phyloP scores from a whole-genome alignment of 1,140 invertebrate species.

The Drosophila murphyi region DNA sequence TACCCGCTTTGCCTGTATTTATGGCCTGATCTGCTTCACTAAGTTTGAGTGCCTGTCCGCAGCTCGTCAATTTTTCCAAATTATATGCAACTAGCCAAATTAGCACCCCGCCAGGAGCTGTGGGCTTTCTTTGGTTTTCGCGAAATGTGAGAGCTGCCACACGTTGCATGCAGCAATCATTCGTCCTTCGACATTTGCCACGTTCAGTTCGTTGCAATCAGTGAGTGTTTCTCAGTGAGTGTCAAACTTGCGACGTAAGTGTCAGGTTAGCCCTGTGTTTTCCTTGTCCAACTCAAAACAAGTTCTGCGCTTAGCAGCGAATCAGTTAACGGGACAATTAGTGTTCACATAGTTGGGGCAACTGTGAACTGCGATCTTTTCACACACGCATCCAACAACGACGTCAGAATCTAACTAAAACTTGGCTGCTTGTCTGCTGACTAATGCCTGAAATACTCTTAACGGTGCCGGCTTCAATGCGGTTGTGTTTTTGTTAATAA shows the following conservation, averaged over 20 bases:
- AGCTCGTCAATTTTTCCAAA: conserved; percentile 57
- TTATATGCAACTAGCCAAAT: conserved; percentile 67
- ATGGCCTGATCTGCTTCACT: conserved; percentile 18
- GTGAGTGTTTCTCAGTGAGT: conserved; percentile 7
- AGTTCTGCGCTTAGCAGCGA: conserved; percentile 28
- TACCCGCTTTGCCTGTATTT: too few relatives aligned
- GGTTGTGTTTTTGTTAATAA: conserved; percentile 9
- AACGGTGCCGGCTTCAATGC: conserved; percentile 50
- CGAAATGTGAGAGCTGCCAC: background rate
- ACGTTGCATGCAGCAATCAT: conserved; percentile 41
- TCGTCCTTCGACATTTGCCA: conserved; percentile 53
- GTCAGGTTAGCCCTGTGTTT: background rate
- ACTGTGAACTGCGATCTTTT: conserved; percentile 11
- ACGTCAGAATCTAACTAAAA: conserved; percentile 19
- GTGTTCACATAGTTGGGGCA: background rate
- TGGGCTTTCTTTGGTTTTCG: conserved; percentile 23
- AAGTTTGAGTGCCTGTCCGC: conserved; percentile 41
- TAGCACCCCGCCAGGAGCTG: conserved; percentile 32
- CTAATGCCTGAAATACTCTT: conserved; percentile 48
- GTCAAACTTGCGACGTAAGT: conserved; percentile 46
- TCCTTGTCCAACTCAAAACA: conserved; percentile 35
- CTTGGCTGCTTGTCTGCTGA: conserved; percentile 45
- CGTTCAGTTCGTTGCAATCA: conserved; percentile 45
- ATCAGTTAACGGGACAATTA: background rate
- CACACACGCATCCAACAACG: conserved; percentile 13